Conservation (phyloP, 2,113 vertebrate genomes). For the Campylorhamphus procurvoides region DNA sequence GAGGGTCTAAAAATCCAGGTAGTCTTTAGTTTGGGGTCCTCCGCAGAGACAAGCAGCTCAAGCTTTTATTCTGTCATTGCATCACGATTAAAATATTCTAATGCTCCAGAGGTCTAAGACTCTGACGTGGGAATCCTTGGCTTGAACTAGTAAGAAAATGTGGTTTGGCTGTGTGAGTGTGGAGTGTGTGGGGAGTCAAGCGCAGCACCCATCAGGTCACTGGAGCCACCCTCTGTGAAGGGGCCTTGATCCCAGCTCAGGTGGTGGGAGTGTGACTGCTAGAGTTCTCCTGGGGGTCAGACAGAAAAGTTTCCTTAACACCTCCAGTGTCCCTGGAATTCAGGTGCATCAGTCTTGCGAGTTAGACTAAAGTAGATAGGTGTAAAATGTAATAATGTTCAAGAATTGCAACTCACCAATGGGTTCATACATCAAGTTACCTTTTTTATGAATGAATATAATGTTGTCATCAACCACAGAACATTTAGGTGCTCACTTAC, state of each 20-base stretch:
- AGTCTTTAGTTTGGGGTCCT: neutral
- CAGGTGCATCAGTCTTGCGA: neutral
- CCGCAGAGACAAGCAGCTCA: neutral
- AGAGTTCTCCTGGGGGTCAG: neutral
- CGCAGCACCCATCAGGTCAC: no score
- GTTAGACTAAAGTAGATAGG: neutral
- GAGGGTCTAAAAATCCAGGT: no score
- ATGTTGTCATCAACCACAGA: neutral
- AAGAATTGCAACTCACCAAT: neutral
- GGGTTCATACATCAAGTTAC: neutral
- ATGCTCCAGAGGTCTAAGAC: neutral
- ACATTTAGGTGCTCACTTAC: neutral
- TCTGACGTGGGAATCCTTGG: neutral
- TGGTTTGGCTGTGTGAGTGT: neutral
- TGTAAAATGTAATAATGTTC: neutral
- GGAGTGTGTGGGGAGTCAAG: neutral
- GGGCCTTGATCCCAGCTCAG: neutral
- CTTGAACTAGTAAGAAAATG: neutral
- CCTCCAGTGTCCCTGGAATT: neutral
- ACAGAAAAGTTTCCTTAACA: neutral
- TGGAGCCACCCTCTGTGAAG: neutral
- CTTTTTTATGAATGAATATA: neutral
- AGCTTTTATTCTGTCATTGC: neutral
- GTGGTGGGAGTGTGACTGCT: neutral
- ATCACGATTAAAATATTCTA: neutral